Percentiles rank a stretch among this genome's conserved stretches.
Conservation (phyloP, 53 echinoderm and acorn worm species). For the Echinometra lucunter region DNA sequence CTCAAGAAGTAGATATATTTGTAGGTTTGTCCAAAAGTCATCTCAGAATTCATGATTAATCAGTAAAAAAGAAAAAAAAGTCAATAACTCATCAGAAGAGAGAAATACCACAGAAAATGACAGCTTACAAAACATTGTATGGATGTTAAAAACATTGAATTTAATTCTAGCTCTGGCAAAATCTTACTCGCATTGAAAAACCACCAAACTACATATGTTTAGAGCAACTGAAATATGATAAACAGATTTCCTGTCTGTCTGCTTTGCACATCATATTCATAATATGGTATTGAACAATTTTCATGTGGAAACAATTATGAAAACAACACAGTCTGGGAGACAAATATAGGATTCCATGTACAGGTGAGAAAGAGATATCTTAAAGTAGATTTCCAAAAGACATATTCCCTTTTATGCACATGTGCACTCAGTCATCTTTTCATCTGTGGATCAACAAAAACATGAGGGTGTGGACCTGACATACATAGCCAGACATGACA, state of each 20-base stretch:
- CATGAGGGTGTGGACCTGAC: no score
- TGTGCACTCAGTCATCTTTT: no score
- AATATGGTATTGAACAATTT: neutral
- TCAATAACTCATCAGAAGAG: neutral
- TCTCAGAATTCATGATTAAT: neutral
- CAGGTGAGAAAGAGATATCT: neutral
- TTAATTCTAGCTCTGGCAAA: neutral
- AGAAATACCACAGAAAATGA: neutral
- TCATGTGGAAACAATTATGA: neutral
- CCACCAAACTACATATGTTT: neutral
- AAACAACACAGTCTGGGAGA: neutral
- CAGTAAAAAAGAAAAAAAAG: neutral
- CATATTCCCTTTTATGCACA: no score
- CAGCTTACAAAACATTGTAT: neutral
- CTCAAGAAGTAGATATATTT: neutral
- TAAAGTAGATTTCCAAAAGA: neutral
- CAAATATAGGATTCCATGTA: neutral
- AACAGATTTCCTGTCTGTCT: neutral
- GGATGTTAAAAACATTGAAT: neutral
- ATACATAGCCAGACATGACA: no score
- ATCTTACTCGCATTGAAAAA: neutral
- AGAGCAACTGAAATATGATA: neutral
- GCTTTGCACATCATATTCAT: neutral
- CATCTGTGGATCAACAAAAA: no score
- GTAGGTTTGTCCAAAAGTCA: neutral